Percentiles rank a stretch among this genome's conserved stretches.
phyloP scores from a whole-genome alignment of 2,888 invertebrate genomes.

The Flabesymbios commensalis region DNA sequence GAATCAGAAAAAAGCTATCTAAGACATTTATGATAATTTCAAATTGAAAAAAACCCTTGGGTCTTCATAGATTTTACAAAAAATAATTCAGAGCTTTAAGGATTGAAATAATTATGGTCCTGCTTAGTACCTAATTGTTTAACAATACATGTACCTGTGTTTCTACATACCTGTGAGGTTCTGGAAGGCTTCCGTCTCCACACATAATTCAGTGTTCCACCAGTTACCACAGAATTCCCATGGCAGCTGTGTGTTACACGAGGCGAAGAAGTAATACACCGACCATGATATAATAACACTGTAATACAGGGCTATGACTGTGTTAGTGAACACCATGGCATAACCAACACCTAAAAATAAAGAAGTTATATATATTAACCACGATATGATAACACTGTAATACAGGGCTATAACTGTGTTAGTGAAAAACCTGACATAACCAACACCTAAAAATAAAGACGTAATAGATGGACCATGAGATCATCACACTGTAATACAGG shows the following conservation, averaged over 20 bases:
- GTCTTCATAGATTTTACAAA: too few species aligned
- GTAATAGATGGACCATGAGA: conserved; percentile 58
- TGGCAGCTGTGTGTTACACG: conserved; percentile 53
- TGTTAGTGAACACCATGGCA: conserved; percentile 55
- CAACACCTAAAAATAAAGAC: conserved; percentile 52
- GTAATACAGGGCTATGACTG: conserved; percentile 58
- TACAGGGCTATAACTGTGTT: conserved; percentile 56
- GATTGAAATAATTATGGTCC: too few species aligned
- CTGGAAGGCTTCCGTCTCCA: conserved; percentile 4
- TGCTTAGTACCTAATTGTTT: too few species aligned
- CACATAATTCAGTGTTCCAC: conserved; percentile 29
- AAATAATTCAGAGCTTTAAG: too few species aligned
- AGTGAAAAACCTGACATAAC: conserved; percentile 57
- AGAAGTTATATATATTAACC: conserved; percentile 51
- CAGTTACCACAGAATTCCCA: conserved; percentile 54
- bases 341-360: conserved; percentile 51
- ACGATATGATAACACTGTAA: conserved; percentile 60
- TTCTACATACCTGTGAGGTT: conserved; percentile 18
- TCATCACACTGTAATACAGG: conserved; percentile 61
- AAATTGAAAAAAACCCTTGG: too few species aligned
- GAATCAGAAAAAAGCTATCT: too few species aligned
- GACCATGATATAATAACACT: conserved; percentile 59
- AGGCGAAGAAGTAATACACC: conserved; percentile 57
- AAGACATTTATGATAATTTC: too few species aligned
- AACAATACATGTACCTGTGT: too few species aligned